phyloP scores from a whole-genome alignment of 2,113 vertebrate species.

The Tragelaphus strepsiceros region DNA sequence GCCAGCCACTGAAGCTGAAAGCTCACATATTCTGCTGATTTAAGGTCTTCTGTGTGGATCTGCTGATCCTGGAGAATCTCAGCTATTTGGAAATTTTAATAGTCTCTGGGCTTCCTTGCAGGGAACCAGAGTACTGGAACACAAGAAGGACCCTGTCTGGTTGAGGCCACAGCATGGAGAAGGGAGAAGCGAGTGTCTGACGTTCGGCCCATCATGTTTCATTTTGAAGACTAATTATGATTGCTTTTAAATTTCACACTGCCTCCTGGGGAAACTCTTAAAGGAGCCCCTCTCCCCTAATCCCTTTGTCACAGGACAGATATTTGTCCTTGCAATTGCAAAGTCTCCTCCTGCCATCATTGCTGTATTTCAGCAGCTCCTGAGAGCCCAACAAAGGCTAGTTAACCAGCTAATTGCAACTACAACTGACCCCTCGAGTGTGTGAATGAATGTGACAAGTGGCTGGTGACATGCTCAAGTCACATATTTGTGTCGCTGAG shows the following conservation, averaged over 20 bases:
- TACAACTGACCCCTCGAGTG: background rate
- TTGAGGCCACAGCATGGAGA: background rate
- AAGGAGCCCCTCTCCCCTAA: background rate
- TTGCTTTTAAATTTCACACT: background rate
- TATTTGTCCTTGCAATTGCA: background rate
- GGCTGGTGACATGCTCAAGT: background rate
- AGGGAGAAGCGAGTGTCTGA: background rate
- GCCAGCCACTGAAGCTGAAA: background rate
- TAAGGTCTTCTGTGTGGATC: slow-evolving; percentile 29
- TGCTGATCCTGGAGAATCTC: slow-evolving; percentile 56
- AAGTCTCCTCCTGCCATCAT: background rate
- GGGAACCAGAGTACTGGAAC: background rate
- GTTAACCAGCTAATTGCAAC: background rate
- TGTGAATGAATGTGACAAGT: background rate
- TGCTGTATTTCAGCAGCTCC: background rate
- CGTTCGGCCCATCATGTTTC: fast-evolving
- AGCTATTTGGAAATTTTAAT: background rate
- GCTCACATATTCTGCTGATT: slow-evolving; percentile 46
- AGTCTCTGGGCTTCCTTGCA: background rate
- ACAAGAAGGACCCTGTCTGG: background rate
- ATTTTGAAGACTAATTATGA: background rate
- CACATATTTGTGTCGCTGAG: background rate
- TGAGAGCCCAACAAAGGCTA: background rate
- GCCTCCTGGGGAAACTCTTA: background rate
- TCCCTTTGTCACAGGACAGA: background rate